Evolutionary conservation across 2,113 vertebrate species (phyloP).

Genomic region (Phycodurus eques): DNA sequence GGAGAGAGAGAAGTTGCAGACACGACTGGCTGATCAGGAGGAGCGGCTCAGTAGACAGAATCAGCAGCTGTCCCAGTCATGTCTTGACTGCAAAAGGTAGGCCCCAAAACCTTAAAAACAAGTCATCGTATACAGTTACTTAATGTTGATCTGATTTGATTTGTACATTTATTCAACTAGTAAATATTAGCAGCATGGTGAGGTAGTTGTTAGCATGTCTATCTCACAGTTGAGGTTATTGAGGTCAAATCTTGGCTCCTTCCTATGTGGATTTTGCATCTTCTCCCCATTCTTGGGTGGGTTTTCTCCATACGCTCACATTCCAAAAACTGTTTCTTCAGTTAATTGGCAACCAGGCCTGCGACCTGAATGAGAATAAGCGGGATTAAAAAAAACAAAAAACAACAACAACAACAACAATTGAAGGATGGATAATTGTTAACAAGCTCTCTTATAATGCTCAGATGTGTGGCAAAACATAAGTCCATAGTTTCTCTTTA

Average conservation of each 20-base stretch:
- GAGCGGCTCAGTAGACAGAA: slow-evolving; percentile 82
- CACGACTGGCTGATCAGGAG: slow-evolving; percentile 84
- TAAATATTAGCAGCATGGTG: too few relatives aligned
- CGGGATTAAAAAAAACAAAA: background rate
- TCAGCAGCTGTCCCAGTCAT: slow-evolving; percentile 79
- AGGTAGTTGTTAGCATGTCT: too few relatives aligned
- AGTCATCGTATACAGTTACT: background rate
- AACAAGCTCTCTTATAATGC: background rate
- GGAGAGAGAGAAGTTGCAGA: slow-evolving; percentile 86
- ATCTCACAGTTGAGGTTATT: too few relatives aligned
- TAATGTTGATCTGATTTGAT: background rate
- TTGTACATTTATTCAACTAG: too few relatives aligned
- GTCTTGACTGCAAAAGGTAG: slow-evolving; percentile 79
- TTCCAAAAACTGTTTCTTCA: background rate
- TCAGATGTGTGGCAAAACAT: background rate
- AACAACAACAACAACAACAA: background rate
- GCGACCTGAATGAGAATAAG: too few relatives aligned
- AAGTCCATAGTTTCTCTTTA: background rate
- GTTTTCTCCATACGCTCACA: background rate
- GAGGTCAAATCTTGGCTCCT: too few relatives aligned
- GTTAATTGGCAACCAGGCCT: background rate
- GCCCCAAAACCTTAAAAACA: background rate
- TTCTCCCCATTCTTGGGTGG: too few relatives aligned
- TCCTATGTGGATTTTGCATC: too few relatives aligned
- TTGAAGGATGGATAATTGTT: background rate